Percentiles rank a stretch among this genome's conserved stretches.
Conservation (phyloP, 2,888 invertebrate genomes). For the Leucoptera coffeella region DNA sequence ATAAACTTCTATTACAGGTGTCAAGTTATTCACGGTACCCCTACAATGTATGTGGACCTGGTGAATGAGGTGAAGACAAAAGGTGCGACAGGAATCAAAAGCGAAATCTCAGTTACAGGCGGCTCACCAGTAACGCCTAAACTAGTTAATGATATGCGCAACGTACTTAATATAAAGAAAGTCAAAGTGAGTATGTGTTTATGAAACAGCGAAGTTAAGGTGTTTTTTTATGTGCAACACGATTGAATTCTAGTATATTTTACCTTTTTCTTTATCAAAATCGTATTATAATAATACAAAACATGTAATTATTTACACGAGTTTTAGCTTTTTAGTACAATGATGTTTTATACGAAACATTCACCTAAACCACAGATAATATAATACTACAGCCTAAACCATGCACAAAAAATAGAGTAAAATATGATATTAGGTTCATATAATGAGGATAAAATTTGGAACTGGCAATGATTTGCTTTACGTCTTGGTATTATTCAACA, state of each 20-base stretch:
- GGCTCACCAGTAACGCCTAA: slow-evolving; percentile 67
- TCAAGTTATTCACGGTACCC: slow-evolving; percentile 67
- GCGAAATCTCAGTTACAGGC: slow-evolving; percentile 57
- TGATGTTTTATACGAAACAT: no score
- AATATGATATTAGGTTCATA: no score
- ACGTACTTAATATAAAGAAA: slow-evolving; percentile 31
- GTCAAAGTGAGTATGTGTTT: slow-evolving; percentile 23
- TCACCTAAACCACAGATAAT: no score
- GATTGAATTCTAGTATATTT: not conserved
- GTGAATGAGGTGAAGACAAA: slow-evolving; percentile 22
- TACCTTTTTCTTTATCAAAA: not conserved
- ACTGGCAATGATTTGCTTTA: no score
- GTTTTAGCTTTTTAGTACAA: no score
- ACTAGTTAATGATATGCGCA: slow-evolving; percentile 43
- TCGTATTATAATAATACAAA: not conserved
- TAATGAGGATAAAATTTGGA: no score
- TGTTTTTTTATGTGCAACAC: not conserved
- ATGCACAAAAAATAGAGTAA: no score
- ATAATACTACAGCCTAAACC: no score
- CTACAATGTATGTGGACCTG: slow-evolving; percentile 82
- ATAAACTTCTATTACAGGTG: slow-evolving; percentile 47
- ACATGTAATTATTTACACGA: not conserved
- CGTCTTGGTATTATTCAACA: no score
- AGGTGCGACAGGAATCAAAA: slow-evolving; percentile 25
- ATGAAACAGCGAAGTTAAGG: not conserved